These are phyloP conservation scores for Apotomis capreana DNA, from an alignment of 2,888 invertebrate species.

Conservation along the genomic window DNA sequence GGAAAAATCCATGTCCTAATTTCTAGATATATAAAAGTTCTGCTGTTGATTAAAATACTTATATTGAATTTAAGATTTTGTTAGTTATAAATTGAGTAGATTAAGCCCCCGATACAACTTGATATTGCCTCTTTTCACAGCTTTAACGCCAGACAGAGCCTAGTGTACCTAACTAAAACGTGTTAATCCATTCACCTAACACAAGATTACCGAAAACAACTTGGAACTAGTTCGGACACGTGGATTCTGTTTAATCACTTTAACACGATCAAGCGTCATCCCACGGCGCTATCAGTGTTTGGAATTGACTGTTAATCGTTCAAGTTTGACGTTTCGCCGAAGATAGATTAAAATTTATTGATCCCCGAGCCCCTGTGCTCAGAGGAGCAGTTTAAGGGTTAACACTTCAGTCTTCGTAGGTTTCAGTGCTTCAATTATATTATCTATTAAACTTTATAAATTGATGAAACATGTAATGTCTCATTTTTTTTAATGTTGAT, in stretches of 20 bases:
- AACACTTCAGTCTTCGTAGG: conserved; percentile 20
- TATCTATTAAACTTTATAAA: background rate
- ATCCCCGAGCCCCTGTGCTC: conserved; percentile 25
- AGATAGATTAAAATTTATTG: conserved; percentile 41
- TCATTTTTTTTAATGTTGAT: too few relatives aligned
- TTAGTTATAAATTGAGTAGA: too few relatives aligned
- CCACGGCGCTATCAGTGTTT: conserved; percentile 38
- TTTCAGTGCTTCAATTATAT: conserved; percentile 5
- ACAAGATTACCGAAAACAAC: conserved; percentile 19
- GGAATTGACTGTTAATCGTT: conserved; percentile 43
- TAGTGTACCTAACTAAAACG: background rate
- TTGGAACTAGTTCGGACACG: conserved; percentile 22
- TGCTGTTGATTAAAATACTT: too few relatives aligned
- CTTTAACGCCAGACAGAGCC: background rate
- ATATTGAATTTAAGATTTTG: too few relatives aligned
- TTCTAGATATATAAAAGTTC: too few relatives aligned
- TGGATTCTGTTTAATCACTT: conserved; percentile 33
- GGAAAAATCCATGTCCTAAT: too few relatives aligned
- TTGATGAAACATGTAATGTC: too few relatives aligned
- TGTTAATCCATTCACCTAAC: conserved; percentile 14
- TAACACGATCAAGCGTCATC: conserved; percentile 35
- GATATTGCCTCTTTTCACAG: background rate
- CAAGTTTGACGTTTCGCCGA: conserved; percentile 40
- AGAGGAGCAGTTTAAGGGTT: conserved; percentile 22
- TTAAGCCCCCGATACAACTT: background rate